These are phyloP conservation scores for Carduelis carduelis DNA, from an alignment of 2,797 vertebrate species.

Conservation along the genomic window DNA sequence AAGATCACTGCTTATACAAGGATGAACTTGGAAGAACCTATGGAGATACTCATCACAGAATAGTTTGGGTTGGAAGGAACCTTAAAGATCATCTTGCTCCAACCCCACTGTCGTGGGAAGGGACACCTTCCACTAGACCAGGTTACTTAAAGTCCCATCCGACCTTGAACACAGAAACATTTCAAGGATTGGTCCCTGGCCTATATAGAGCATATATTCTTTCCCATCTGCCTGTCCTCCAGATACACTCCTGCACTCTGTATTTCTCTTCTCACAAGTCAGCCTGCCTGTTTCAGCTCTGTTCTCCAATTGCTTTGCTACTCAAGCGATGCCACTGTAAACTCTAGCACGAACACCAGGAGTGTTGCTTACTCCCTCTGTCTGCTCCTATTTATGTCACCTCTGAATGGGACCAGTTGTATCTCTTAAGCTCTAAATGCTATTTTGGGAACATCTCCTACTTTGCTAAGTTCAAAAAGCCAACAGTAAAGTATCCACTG, in stretches of 20 bases:
- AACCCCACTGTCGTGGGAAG: not conserved
- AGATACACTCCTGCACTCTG: not conserved
- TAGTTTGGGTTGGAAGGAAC: not conserved
- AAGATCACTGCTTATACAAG: not conserved
- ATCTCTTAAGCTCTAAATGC: not conserved
- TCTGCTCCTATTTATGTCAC: conserved; percentile 1
- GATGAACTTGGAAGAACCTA: not conserved
- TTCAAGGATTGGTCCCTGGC: not conserved
- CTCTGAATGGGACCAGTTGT: not conserved
- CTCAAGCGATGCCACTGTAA: not conserved
- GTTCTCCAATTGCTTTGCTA: not conserved
- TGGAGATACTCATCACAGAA: not conserved
- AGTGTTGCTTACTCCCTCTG: not conserved
- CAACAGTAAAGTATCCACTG: not conserved
- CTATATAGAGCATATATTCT: not conserved
- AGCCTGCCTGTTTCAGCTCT: not conserved
- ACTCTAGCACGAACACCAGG: not conserved
- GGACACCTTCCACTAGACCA: fast-evolving
- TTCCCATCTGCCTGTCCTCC: not conserved
- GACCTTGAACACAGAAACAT: not conserved
- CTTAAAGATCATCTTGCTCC: not conserved
- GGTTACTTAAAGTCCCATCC: not conserved
- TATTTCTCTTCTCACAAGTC: not conserved
- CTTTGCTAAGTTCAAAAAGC: not conserved
- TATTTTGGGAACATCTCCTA: not conserved